A percentile compares a stretch with the other conserved stretches of the same genome.
These are phyloP conservation scores for Laupala kohalensis DNA, from an alignment of 1,140 invertebrate genomes.

Conservation along the genomic window DNA sequence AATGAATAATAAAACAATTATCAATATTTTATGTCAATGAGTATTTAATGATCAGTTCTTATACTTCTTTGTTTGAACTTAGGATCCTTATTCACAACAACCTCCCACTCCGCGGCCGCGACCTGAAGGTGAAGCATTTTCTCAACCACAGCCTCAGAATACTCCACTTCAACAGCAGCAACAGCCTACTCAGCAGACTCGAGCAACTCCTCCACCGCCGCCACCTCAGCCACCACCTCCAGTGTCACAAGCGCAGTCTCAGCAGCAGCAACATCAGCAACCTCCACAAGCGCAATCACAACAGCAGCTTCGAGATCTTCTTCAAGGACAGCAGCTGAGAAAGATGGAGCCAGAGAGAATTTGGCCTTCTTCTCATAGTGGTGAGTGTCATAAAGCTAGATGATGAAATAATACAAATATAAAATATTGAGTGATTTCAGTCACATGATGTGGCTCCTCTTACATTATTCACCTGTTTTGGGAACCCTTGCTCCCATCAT, in stretches of 20 bases:
- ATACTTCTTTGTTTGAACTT: too few relatives aligned
- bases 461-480: too few relatives aligned
- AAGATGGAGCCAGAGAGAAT: slow-evolving; percentile 23
- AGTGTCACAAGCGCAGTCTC: neutral
- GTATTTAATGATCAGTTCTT: too few relatives aligned
- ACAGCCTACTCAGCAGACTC: neutral
- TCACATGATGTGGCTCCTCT: too few relatives aligned
- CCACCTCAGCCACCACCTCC: neutral
- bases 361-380: neutral
- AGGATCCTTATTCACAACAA: slow-evolving; percentile 13
- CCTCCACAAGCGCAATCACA: neutral
- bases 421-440: too few relatives aligned
- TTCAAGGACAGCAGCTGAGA: slow-evolving; percentile 58
- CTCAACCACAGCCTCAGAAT: neutral
- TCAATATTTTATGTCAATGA: too few relatives aligned
- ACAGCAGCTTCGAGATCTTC: slow-evolving; percentile 49
- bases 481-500: too few relatives aligned
- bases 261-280: neutral
- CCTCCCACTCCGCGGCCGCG: slow-evolving; percentile 17
- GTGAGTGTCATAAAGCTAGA: too few relatives aligned
- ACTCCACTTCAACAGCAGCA: slow-evolving; percentile 6
- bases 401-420: too few relatives aligned
- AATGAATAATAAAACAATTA: too few relatives aligned
- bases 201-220: neutral
- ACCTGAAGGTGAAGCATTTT: slow-evolving; percentile 2